These are phyloP conservation scores for Scaptomyza polygonia DNA, from an alignment of 2,888 invertebrate species.

Conservation along the genomic window DNA sequence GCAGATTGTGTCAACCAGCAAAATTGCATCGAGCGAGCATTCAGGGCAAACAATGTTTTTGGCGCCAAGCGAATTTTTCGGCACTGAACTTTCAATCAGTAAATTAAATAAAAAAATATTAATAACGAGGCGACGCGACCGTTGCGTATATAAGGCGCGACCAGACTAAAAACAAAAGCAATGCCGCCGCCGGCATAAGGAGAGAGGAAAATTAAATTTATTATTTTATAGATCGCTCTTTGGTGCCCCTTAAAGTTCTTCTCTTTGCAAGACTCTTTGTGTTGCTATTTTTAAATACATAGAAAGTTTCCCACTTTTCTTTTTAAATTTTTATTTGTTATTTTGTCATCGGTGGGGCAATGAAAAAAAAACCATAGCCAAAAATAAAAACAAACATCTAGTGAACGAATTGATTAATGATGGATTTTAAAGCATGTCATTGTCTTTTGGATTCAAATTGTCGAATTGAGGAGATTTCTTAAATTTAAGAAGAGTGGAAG, in stretches of 20 bases:
- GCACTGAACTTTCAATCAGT: conserved; percentile 27
- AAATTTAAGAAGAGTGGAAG: conserved; percentile 1
- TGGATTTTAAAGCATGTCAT: conserved; percentile 25
- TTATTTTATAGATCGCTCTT: conserved; percentile 38
- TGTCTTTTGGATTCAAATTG: conserved; percentile 37
- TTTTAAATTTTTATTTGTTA: conserved; percentile 26
- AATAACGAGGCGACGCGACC: conserved; percentile 48
- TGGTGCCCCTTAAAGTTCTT: conserved; percentile 7
- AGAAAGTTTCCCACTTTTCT: conserved; percentile 51
- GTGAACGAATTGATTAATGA: conserved; percentile 67
- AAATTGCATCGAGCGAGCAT: conserved; percentile 74
- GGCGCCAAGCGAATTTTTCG: conserved; percentile 63
- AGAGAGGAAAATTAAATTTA: conserved; percentile 13
- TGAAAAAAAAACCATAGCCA: conserved; percentile 34
- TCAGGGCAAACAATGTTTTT: conserved; percentile 36
- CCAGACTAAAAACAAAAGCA: conserved; percentile 46
- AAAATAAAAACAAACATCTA: conserved; percentile 63
- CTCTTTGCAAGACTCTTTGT: conserved; percentile 36
- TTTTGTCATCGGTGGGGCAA: conserved; percentile 53
- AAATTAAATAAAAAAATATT: conserved; percentile 38
- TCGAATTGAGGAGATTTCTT: conserved; percentile 23
- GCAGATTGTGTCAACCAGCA: conserved; percentile 79
- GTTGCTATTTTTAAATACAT: conserved; percentile 59
- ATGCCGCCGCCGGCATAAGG: conserved; percentile 27
- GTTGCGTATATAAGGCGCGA: conserved; percentile 50